These are phyloP conservation scores for Psylliodes chrysocephalus DNA, from an alignment of 2,888 invertebrate species.

Conservation along the genomic window DNA sequence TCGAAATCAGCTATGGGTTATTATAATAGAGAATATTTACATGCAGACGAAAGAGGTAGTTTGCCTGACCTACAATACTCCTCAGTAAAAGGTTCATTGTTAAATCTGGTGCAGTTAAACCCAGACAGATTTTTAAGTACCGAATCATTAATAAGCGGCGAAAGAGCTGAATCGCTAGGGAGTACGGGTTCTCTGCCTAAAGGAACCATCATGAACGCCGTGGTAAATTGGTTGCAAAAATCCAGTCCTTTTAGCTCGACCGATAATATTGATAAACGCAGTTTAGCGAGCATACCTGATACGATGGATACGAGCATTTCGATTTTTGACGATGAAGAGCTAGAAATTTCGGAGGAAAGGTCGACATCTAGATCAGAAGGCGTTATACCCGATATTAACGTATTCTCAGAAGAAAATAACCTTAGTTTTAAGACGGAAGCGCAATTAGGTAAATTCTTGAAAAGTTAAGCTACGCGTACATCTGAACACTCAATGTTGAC, in stretches of 20 bases:
- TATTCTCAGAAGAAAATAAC: constrained; percentile 45
- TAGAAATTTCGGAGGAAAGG: constrained; percentile 45
- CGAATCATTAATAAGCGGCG: constrained; percentile 54
- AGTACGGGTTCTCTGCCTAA: constrained; percentile 58
- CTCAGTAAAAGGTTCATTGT: constrained; percentile 50
- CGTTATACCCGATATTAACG: constrained; percentile 53
- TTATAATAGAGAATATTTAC: constrained; percentile 48
- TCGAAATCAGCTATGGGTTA: constrained; percentile 60
- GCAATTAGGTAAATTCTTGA: constrained; percentile 39
- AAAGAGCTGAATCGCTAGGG: constrained; percentile 52
- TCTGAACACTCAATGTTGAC: too few relatives aligned
- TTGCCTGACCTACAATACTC: constrained; percentile 59
- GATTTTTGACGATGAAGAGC: constrained; percentile 53
- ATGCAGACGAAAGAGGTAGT: constrained; percentile 57
- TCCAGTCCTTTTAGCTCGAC: constrained; percentile 57
- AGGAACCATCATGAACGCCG: constrained; percentile 59
- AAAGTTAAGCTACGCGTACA: too few relatives aligned
- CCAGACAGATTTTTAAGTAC: constrained; percentile 59
- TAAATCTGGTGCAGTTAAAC: constrained; percentile 57
- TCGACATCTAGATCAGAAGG: constrained; percentile 38
- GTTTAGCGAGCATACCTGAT: constrained; percentile 48
- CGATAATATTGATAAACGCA: constrained; percentile 51
- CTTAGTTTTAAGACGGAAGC: constrained; percentile 22
- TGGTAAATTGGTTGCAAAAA: constrained; percentile 60
- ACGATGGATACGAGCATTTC: constrained; percentile 51